Percentiles rank a stretch among this genome's conserved stretches.
Conservation (phyloP, 2,888 invertebrate genomes). For the Drosophila yooni region DNA sequence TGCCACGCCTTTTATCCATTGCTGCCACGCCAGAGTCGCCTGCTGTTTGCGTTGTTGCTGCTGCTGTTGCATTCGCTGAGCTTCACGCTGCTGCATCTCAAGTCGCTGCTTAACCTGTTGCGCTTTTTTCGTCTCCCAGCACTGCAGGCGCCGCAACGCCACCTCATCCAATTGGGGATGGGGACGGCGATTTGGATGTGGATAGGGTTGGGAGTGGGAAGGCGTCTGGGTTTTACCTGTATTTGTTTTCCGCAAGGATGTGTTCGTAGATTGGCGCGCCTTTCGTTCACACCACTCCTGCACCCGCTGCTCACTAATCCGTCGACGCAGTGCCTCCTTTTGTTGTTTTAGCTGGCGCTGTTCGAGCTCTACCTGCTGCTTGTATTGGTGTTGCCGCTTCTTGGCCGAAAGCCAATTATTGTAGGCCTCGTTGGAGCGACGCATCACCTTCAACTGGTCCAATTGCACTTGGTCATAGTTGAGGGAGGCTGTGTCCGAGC, state of each 20-base stretch:
- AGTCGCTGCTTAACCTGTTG: slow-evolving; percentile 38
- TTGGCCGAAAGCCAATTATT: slow-evolving; percentile 83
- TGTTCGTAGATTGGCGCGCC: slow-evolving; percentile 24
- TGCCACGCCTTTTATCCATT: slow-evolving; percentile 80
- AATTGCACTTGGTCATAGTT: slow-evolving; percentile 36
- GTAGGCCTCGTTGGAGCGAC: slow-evolving; percentile 75
- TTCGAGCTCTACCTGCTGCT: slow-evolving; percentile 46
- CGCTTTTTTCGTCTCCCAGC: slow-evolving; percentile 55
- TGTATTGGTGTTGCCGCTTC: slow-evolving; percentile 60
- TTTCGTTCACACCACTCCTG: slow-evolving; percentile 79
- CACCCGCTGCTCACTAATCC: slow-evolving; percentile 63
- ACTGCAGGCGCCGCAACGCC: slow-evolving; percentile 20
- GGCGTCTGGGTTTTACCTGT: neutral
- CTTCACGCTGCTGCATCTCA: slow-evolving; percentile 55
- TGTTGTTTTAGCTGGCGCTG: slow-evolving; percentile 64
- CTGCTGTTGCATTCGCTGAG: slow-evolving; percentile 57
- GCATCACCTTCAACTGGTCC: slow-evolving; percentile 38
- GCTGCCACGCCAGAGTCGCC: slow-evolving; percentile 76
- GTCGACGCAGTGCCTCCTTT: slow-evolving; percentile 33
- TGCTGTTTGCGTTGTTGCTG: slow-evolving; percentile 62
- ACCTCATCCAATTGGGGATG: slow-evolving; percentile 1
- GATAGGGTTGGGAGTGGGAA: neutral
- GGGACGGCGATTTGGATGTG: neutral
- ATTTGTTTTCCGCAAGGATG: neutral
- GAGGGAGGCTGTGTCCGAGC: slow-evolving; percentile 64